Percentiles rank a stretch among this genome's conserved stretches.
Evolutionary conservation across 2,888 invertebrate species (phyloP).

Genomic region (Drosophila anomalata): DNA sequence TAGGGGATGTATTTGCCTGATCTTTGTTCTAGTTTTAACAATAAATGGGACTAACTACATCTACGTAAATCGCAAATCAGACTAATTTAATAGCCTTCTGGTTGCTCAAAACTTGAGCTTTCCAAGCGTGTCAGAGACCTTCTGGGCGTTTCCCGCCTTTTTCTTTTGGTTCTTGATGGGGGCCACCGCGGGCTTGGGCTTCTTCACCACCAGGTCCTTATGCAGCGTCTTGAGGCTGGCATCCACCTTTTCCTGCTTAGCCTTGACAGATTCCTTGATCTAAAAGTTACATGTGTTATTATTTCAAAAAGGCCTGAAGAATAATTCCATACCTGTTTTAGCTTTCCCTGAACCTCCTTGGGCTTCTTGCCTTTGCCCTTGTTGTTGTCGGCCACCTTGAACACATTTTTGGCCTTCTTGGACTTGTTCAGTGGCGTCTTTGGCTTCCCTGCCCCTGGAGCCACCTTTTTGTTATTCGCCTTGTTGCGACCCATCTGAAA

Average conservation of each 20-base stretch:
- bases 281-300: slow-evolving; percentile 31
- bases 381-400: slow-evolving; percentile 80
- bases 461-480: slow-evolving; percentile 67
- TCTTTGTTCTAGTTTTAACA: slow-evolving; percentile 43
- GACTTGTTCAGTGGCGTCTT: slow-evolving; percentile 70
- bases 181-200: slow-evolving; percentile 64
- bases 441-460: slow-evolving; percentile 56
- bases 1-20: slow-evolving; percentile 61
- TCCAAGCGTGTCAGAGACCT: slow-evolving; percentile 77
- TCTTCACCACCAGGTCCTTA: slow-evolving; percentile 83
- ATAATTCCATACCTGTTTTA: slow-evolving; percentile 81
- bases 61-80: slow-evolving; percentile 15
- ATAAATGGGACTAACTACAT: slow-evolving; percentile 45
- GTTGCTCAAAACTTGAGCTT: slow-evolving; percentile 79
- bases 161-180: slow-evolving; percentile 75
- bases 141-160: slow-evolving; percentile 76
- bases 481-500: slow-evolving; percentile 82
- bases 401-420: slow-evolving; percentile 82
- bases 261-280: slow-evolving; percentile 82
- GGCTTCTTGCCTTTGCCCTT: slow-evolving; percentile 82
- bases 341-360: slow-evolving; percentile 82
- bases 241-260: slow-evolving; percentile 82
- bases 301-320: too few species aligned
- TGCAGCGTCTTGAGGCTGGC: slow-evolving; percentile 82
- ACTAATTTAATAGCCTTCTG: neutral